Evolutionary conservation across 2,888 invertebrate species (phyloP), one percentile per base, ranked within the genome.

Genomic region (Aspidapion aeneum): DNA sequence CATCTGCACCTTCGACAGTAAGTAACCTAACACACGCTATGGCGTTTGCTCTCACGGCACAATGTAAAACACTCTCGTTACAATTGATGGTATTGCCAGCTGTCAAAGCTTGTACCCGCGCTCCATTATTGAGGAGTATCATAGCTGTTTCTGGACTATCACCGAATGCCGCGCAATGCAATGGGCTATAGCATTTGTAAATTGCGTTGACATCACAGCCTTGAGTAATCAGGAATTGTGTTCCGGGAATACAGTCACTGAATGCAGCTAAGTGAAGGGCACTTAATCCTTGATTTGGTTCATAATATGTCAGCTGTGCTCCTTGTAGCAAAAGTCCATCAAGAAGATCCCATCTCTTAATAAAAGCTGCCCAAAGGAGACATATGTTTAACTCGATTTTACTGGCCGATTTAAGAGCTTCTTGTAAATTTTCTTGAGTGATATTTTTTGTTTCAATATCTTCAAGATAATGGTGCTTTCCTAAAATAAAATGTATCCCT

Each of bases 141-240:
- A 87, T 88, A 61, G 91, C 90, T 16, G 93, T 92, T 73, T 90
- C 88, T 60, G 89, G 86, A 66, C 93, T 89, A 75, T 94, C 92
- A 16, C 94, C 93, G 80, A 94, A 93, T 35, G 94, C 94, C 16
- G 95, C 93, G 76, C 93, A 94, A 78, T 96, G 95, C 63, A 96
- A 84, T 0, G 95, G 93, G 55, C 90, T 90, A 76, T 90, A 90
- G 71, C 87, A 86, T 76, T 89, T 87, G 64, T 86, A 85, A 74
- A 86, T 85, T 58, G 86, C 83, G 79, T 90, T 89, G 7, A 90
- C 85, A 72, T 89, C 88, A 69, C 86, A 84, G 1, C 89, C 90
- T 72, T 87, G 85, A 21, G 85, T 80, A 56, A 93, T 84, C 58
- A 93, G 82, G 74, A 86, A 89, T 70, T 84, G 85, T 7, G 90